Base-by-base conservation (phyloP, 1,140 invertebrate species). In the Galendromus occidentalis region DNA sequence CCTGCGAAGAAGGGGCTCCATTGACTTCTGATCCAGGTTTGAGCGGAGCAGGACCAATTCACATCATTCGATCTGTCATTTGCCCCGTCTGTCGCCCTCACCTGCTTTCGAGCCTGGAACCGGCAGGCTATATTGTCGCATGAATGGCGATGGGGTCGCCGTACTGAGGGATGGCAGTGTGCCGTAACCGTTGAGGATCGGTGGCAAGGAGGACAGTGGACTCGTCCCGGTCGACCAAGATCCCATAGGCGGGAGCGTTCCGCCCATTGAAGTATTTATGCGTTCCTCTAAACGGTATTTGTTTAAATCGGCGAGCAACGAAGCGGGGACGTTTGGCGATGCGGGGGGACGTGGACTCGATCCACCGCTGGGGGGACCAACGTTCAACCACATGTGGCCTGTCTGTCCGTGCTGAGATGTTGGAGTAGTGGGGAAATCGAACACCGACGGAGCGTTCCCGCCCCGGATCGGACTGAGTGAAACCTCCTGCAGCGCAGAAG, bases 101-200 rank as follows among this genome's bases (percentile, higher is more conserved):
- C 51, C 25, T 2, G 51, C n/a, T 25, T 59, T 59, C 14, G 51
- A 17, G 25, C 51, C 51, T 5, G 51, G 51, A 17, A 59, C 14
- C 12, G 51, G 51, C 14, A 59, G 22, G 51, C 51, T 59, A 9
- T 59, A 59, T 59, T 59, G 51, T 5, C 51, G 51, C 51, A 59
- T 59, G 22, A 59, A 59, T 18, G 51, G 51, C 9, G 51, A 59
- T 5, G 51, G 51, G 4, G 25, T 33, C 17, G 22, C 51, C 2
- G 22, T 14, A 25, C 51, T 59, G 4, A 59, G 20, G 4, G 51
- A 59, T 22, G 51, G 51, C 14, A 59, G 51, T 20, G 51, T 59
- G 6, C 51, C 51, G 25, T 59, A 59, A 2, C 51, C 51, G 20
- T 59, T 59, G 14, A 59, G 1, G 33, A 59, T 25, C 22, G 51